phyloP scores from a whole-genome alignment of 2,113 vertebrate genomes.

The Neotragus moschatus region DNA sequence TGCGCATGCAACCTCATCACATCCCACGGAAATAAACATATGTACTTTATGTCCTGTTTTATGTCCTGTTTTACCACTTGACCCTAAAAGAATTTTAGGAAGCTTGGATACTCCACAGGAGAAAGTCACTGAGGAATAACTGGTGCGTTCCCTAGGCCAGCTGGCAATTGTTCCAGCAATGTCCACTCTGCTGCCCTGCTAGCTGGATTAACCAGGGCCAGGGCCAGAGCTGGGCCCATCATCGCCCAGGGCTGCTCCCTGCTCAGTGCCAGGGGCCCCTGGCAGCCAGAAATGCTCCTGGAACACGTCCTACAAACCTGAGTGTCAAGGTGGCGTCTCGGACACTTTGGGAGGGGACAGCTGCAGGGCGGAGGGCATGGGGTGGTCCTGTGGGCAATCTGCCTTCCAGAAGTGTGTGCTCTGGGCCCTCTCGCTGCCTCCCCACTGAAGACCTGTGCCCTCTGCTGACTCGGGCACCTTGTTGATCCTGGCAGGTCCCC shows the following conservation, averaged over 20 bases:
- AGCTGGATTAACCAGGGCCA: neutral
- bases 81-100: neutral
- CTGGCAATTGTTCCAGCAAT: accelerated
- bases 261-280: accelerated
- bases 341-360: no score
- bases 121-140: no score
- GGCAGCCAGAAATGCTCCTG: accelerated
- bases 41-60: neutral
- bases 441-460: neutral
- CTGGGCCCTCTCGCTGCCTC: neutral
- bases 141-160: no score
- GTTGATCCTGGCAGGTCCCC: no score
- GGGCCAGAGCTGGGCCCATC: accelerated
- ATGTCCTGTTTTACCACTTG: neutral
- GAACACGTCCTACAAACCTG: accelerated
- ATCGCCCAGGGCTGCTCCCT: accelerated
- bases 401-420: neutral
- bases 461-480: neutral
- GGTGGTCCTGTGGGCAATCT: accelerated
- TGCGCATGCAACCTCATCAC: neutral
- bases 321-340: neutral
- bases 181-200: neutral
- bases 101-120: neutral
- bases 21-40: neutral
- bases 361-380: accelerated